These are phyloP conservation scores for Augiades crinisus DNA, from an alignment of 2,888 invertebrate species.

Conservation along the genomic window DNA sequence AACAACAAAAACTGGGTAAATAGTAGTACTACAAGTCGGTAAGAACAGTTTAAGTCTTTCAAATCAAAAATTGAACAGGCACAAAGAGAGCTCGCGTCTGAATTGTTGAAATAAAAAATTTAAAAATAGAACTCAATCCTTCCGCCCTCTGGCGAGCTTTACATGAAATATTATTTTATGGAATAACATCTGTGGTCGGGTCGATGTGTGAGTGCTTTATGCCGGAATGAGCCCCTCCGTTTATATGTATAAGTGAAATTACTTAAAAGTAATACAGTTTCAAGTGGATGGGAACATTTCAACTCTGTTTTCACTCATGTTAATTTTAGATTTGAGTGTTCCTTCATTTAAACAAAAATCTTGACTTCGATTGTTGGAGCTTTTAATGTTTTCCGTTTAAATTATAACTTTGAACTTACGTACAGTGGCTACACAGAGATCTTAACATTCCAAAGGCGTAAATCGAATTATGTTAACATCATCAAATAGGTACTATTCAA, in stretches of 20 bases:
- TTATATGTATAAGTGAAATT: conserved; percentile 75
- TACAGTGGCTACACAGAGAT: background rate
- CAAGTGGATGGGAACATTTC: conserved; percentile 72
- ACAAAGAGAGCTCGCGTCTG: conserved; percentile 50
- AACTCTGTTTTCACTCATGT: conserved; percentile 54
- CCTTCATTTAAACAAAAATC: conserved; percentile 36
- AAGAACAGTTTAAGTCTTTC: conserved; percentile 12
- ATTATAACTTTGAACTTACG: background rate
- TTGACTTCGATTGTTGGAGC: conserved; percentile 23
- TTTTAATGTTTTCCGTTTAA: conserved; percentile 4
- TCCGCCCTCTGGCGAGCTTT: conserved; percentile 79
- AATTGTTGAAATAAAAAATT: conserved; percentile 75
- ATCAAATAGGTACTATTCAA: background rate
- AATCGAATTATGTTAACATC: background rate
- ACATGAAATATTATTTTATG: conserved; percentile 82
- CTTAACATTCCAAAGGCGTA: background rate
- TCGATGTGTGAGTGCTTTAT: conserved; percentile 57
- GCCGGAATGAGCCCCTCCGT: conserved; percentile 50
- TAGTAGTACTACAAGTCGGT: background rate
- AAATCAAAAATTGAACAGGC: conserved; percentile 35
- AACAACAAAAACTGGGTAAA: background rate
- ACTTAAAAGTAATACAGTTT: conserved; percentile 70
- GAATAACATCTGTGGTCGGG: conserved; percentile 76
- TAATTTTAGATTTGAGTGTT: conserved; percentile 46
- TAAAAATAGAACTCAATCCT: conserved; percentile 81